Base-by-base conservation (phyloP, 2,797 vertebrate species). In the Diplodus puntazzo region DNA sequence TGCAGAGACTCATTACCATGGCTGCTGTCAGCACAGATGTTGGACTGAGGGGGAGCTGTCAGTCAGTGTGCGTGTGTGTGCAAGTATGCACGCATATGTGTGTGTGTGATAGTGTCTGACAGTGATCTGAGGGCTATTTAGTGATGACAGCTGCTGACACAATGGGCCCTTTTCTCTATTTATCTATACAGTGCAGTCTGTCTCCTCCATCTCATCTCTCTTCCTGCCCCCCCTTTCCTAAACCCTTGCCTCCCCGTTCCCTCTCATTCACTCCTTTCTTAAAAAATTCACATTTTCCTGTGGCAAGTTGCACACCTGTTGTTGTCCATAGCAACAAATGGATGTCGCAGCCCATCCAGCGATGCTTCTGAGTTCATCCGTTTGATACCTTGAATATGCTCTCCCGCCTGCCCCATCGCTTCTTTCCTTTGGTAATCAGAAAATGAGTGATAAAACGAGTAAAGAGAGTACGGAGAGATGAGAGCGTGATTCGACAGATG, bases 1-100 rank as follows among this genome's bases (percentile, higher is more conserved):
- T 75, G 88, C 84, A 81, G 90, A 93, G 92, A 89, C 86, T 93
- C 92, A 95, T 95, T 94, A 95, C 90, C 90, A 87, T 61, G 90
- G 89, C 90, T 92, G 92, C 93, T 94, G 94, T 94, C 93, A 91
- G 90, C 93, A 91, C 94, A 95, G 94, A 95, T 95, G 94, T 95
- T 93, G 88, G 88, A 92, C 92, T 92, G 92, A 94, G 92, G 92
- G 93, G 92, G 92, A 92, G 92, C 92, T 92, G 94, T 94, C 92
- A 92, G 85, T 94, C 91, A 92, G 75, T 66, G 62, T 69, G 84
- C 79, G 83, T 53, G 74, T 69, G 67, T 75, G 71, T 82, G 75
- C 67, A 58, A 80, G 77, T 69, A 69, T 84, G 76, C 57, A 21
- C 52, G 49, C 79, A 55, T 48, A 43, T 52, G 45, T 61, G 53